A percentile compares a stretch with the other conserved stretches of the same genome.
phyloP scores from a whole-genome alignment of 2,797 vertebrate species.

The Sebastes itinus region DNA sequence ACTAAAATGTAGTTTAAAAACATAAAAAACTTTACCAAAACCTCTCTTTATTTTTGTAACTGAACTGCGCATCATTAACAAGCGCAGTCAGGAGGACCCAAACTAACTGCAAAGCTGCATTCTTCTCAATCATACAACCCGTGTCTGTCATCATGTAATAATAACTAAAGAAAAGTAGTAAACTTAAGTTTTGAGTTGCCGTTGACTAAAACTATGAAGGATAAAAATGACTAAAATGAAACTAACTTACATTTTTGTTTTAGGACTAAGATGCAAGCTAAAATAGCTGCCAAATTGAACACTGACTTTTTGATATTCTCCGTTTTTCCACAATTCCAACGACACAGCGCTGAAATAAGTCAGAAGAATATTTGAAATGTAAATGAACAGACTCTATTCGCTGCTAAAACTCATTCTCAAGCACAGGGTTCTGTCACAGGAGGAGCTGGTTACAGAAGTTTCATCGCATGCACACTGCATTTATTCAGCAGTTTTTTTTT shows the following conservation, averaged over 20 bases:
- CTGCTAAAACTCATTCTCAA: not conserved
- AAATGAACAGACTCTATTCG: not conserved
- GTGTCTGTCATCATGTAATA: too few relatives aligned
- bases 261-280: too few relatives aligned
- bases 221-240: too few relatives aligned
- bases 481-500: slow-evolving; percentile 24
- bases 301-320: not conserved
- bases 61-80: too few relatives aligned
- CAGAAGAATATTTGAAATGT: not conserved
- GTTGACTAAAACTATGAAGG: not conserved
- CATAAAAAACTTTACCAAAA: not conserved
- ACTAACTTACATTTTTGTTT: too few relatives aligned
- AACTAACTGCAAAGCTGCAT: too few relatives aligned
- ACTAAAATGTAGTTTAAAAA: not conserved
- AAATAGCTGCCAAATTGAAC: too few relatives aligned
- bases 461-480: not conserved
- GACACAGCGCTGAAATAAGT: not conserved
- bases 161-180: too few relatives aligned
- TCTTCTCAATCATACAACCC: too few relatives aligned
- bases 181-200: too few relatives aligned
- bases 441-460: not conserved
- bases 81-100: not conserved
- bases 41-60: too few relatives aligned
- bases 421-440: not conserved
- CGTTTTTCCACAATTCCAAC: not conserved